Evolutionary conservation across 2,797 vertebrate species (phyloP), one percentile per base, ranked within the genome.

Genomic region (Harpagifer antarcticus): DNA sequence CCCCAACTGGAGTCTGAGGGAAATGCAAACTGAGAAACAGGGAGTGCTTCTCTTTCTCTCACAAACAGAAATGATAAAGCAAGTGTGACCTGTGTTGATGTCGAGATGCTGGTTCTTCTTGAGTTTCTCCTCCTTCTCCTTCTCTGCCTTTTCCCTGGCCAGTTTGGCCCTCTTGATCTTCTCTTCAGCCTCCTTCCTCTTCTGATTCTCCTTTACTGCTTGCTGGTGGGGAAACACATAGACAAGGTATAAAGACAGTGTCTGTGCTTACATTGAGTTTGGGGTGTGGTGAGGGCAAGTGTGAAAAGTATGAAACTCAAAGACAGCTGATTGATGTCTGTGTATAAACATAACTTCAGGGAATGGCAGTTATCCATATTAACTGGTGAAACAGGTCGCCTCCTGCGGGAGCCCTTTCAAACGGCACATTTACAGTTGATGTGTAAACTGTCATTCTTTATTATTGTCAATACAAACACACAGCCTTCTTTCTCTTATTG

Each of bases 131-230:
- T 93, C 93, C 23, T 92, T 93, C 68, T 97, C 94, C 87, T 95
- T 96, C 85, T 97, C 95, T 0, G 95, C 96, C 82, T 96, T 96
- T 81, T 97, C 97, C 86, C 94, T 94, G 0, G 93, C 95, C 81
- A 97, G 88, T 81, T 95, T 96, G 68, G 96, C 96, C 81, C 12
- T 73, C 56, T 89, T 90, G 76, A 96, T 95, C 86, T 96, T 98
- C 79, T 98, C 97, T 74, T 97, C 97, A 1, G 94, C 89, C 88
- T 96, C 96, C 62, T 85, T 95, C 43, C 90, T 90, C 78, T 96
- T 96, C 86, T 96, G 94, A 82, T 96, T 96, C 75, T 96, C 96
- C 82, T 83, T 93, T 52, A 96, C 93, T 1, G 96, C 95, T 97
- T 96, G 95, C 97, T 98, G 92, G 11, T 60, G 31, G 37, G 40